phyloP scores from a whole-genome alignment of 2,888 invertebrate genomes.

The Isotomurus palustris region DNA sequence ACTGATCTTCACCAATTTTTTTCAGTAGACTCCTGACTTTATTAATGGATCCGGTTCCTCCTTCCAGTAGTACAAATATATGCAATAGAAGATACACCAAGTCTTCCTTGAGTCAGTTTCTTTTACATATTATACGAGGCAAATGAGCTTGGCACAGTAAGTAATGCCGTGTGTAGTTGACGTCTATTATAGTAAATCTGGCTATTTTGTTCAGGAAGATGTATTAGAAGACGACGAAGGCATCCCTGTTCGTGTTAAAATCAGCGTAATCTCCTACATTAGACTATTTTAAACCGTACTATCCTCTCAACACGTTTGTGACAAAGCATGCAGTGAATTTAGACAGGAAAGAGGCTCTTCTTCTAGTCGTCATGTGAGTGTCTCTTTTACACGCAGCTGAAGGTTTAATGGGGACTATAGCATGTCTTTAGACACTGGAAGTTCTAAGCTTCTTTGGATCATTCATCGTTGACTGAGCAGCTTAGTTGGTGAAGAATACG shows the following conservation, averaged over 20 bases:
- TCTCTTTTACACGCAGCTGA: too few species aligned
- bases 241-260: background rate
- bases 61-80: slow-evolving; percentile 3
- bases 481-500: background rate
- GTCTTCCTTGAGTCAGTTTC: background rate
- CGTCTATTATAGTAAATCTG: background rate
- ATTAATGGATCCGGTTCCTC: slow-evolving; percentile 26
- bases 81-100: background rate
- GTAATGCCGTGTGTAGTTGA: background rate
- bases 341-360: background rate
- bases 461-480: slow-evolving; percentile 10
- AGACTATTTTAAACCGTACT: background rate
- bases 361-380: background rate
- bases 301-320: slow-evolving; percentile 13
- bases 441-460: background rate
- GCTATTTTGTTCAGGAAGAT: too few species aligned
- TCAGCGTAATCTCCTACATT: background rate
- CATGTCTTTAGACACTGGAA: slow-evolving; percentile 2
- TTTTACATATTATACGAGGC: background rate
- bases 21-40: slow-evolving; percentile 11
- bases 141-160: background rate
- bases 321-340: slow-evolving; percentile 2
- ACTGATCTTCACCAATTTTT: slow-evolving; percentile 41
- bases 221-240: background rate
- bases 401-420: too few species aligned